Base-by-base conservation (phyloP, 2,113 vertebrate species). In the zebrafish (Danio rerio) region DNA sequence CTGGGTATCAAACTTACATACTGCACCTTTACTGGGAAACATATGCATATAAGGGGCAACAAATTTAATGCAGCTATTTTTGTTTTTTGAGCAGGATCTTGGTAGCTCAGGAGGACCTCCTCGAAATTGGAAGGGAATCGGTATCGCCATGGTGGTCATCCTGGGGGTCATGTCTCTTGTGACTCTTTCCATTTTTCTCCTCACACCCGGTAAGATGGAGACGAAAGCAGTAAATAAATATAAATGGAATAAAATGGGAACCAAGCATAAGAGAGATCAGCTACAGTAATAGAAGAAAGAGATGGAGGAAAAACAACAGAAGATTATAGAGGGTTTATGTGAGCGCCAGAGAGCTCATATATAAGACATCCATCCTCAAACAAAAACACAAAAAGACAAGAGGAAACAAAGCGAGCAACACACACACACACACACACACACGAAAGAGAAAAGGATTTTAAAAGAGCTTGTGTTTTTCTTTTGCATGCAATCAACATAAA, bases 71-170 rank as follows among this genome's bases (percentile, higher is more conserved):
- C 31, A 3, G 31, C 59, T 49, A 52, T 85, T 12, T 86, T 70
- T 82, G 80, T 52, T 80, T 85, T 53, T 72, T 6, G 18, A 20
- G 69, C 91, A 95, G 94, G 94, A 94, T 85, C 88, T 94, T 88
- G 89, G 93, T 20, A 90, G 91, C 55, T 79, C 91, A 50, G 89
- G 89, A 0, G 92, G 92, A n/a, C 92, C 94, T 7, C 94, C 94
- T 0, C 89, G 93, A 70, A 95, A 95, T 86, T 95, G 94, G 94
- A 95, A 94, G 83, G 94, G 94, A 80, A 95, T 95, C n/a, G 93
- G 93, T 11, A 94, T 95, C 0, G 93, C 94, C 47, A 84, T 95
- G 92, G 89, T 94, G 88, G 94, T 95, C 81, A 95, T 95, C 72
- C 56, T 93, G 84, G 91, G 88, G 2, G 94, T 95, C 8, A 92